Percentiles rank a stretch among this genome's conserved stretches.
These are phyloP conservation scores for Erebia epiphron DNA, from an alignment of 2,888 invertebrate genomes.

Conservation along the genomic window DNA sequence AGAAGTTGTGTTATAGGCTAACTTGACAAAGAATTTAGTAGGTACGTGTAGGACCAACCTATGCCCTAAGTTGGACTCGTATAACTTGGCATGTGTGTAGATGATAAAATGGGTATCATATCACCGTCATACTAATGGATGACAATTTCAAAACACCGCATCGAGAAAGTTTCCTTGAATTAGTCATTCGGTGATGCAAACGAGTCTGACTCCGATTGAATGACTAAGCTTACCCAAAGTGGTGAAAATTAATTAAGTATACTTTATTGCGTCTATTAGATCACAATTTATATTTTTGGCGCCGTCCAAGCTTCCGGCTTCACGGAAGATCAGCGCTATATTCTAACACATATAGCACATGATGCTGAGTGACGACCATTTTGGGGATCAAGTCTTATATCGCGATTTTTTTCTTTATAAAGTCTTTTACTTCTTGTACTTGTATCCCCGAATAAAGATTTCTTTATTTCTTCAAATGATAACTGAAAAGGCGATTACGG, in stretches of 20 bases:
- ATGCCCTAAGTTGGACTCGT: background rate
- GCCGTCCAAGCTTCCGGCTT: too few species aligned
- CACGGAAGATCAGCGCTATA: too few species aligned
- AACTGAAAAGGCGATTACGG: too few species aligned
- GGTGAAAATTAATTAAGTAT: background rate
- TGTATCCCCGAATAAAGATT: too few species aligned
- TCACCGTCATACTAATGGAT: background rate
- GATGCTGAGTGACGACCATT: too few species aligned
- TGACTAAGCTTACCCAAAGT: background rate
- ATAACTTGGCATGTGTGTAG: background rate
- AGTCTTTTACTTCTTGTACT: too few species aligned
- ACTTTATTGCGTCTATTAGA: background rate
- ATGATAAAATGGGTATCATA: background rate
- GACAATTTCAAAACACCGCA: constrained; percentile 6
- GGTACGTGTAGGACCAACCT: background rate
- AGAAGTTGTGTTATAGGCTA: too few species aligned
- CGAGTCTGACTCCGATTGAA: constrained; percentile 1
- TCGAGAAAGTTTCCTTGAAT: constrained; percentile 14
- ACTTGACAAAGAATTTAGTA: too few species aligned
- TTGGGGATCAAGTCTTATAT: too few species aligned
- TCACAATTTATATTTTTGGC: background rate
- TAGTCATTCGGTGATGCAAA: constrained; percentile 7
- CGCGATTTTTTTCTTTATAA: too few species aligned
- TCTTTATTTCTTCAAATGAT: too few species aligned
- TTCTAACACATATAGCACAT: too few species aligned